A percentile compares a stretch with the other conserved stretches of the same genome.
These are phyloP conservation scores for Operophtera brumata DNA, from an alignment of 2,888 invertebrate species.

Conservation along the genomic window DNA sequence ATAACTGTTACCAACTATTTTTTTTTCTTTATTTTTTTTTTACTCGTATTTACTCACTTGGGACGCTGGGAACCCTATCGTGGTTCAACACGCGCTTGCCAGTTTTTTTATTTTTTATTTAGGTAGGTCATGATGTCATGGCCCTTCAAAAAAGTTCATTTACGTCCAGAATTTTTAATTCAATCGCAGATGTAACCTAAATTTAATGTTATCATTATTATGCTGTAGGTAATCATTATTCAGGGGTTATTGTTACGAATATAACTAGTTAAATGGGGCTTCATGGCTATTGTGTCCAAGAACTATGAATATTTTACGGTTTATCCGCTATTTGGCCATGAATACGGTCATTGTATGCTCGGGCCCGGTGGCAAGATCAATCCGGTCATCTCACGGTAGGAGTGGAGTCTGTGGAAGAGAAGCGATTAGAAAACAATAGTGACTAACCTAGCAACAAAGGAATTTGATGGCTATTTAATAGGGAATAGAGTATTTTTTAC, in stretches of 20 bases:
- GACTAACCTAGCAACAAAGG: background rate
- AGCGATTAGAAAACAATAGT: background rate
- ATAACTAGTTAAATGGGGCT: conserved; percentile 37
- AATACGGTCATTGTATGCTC: conserved; percentile 58
- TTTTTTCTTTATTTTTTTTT: no score
- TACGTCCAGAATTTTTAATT: background rate
- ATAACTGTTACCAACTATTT: no score
- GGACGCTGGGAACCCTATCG: no score
- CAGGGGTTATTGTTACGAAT: conserved; percentile 33
- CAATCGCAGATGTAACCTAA: conserved; percentile 13
- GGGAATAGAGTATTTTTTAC: background rate
- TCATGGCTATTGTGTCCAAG: conserved; percentile 48
- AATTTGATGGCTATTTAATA: background rate
- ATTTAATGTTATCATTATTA: conserved; percentile 14
- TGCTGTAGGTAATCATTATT: conserved; percentile 17
- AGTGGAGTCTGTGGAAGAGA: conserved; percentile 34
- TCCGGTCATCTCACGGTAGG: conserved; percentile 51
- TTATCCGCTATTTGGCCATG: conserved; percentile 51
- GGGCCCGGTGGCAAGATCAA: conserved; percentile 37
- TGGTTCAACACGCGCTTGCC: no score
- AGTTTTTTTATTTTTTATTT: no score
- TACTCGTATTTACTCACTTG: no score
- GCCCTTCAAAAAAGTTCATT: conserved; percentile 10
- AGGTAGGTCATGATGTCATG: conserved; percentile 5
- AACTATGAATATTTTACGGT: conserved; percentile 69